Evolutionary conservation across 2,888 invertebrate species (phyloP).

Genomic region (Nephrotoma appendiculata): DNA sequence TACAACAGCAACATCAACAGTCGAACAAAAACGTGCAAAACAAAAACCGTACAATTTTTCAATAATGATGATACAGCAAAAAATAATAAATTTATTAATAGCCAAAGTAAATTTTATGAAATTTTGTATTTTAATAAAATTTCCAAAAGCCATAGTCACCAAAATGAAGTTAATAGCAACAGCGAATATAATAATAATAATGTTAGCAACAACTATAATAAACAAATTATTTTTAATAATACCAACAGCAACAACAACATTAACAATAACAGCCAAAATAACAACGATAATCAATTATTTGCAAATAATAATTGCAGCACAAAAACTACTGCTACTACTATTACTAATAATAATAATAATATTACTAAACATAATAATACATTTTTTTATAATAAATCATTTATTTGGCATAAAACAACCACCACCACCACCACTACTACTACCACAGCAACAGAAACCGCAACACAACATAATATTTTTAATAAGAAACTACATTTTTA

Average conservation of each 20-base stretch:
- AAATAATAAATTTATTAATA: constrained; percentile 12
- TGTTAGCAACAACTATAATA: background rate
- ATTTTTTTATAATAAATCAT: background rate
- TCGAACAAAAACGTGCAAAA: constrained; percentile 1
- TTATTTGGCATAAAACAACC: background rate
- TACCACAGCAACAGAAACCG: background rate
- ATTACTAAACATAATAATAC: background rate
- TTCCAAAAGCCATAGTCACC: background rate
- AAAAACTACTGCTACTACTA: background rate
- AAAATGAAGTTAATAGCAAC: background rate
- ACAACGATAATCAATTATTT: background rate
- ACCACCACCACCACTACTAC: background rate
- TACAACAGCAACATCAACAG: constrained; percentile 9
- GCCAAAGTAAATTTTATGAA: background rate
- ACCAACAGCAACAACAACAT: constrained; percentile 5
- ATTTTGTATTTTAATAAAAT: constrained; percentile 2
- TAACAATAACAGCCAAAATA: background rate
- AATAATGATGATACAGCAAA: constrained; percentile 14
- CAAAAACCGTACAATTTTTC: constrained; percentile 6
- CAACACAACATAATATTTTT: background rate
- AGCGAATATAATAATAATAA: background rate
- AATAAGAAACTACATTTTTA: background rate
- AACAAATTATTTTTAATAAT: constrained; percentile 2
- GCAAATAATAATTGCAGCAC: background rate
- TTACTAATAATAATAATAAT: background rate